Evolutionary conservation across 2,113 vertebrate genomes (phyloP).

Genomic region (Tauraco erythrolophus): DNA sequence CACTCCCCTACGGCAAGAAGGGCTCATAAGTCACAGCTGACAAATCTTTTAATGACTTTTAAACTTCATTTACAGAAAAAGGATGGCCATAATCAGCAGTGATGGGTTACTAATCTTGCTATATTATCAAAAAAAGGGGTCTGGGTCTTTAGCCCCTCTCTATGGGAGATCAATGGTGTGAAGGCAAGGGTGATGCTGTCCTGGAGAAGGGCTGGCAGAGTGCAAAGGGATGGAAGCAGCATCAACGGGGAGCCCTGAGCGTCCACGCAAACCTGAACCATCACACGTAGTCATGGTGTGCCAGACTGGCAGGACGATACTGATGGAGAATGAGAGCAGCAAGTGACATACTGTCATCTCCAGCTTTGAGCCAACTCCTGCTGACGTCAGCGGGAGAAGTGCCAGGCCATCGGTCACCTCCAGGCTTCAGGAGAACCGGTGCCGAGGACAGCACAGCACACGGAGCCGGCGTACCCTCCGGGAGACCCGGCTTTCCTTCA

Average conservation of each 20-base stretch:
- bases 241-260: not conserved
- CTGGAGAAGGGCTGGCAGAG: not conserved
- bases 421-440: not conserved
- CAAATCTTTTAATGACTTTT: conserved; percentile 80
- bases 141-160: not conserved
- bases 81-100: conserved; percentile 73
- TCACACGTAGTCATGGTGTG: rapidly evolving
- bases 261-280: not conserved
- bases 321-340: not conserved
- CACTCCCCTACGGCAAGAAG: conserved; percentile 50
- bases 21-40: conserved; percentile 77
- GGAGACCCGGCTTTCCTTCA: not conserved
- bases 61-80: conserved; percentile 81
- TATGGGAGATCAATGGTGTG: not conserved
- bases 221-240: not conserved
- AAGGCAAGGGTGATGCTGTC: not conserved
- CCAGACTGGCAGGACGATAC: not conserved
- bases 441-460: not conserved
- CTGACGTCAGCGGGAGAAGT: rapidly evolving
- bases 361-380: not conserved
- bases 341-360: rapidly evolving
- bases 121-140: not conserved
- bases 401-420: not conserved
- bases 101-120: conserved; percentile 69
- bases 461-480: rapidly evolving